Conservation (phyloP, 2,888 invertebrate genomes). For the Theretra japonica region DNA sequence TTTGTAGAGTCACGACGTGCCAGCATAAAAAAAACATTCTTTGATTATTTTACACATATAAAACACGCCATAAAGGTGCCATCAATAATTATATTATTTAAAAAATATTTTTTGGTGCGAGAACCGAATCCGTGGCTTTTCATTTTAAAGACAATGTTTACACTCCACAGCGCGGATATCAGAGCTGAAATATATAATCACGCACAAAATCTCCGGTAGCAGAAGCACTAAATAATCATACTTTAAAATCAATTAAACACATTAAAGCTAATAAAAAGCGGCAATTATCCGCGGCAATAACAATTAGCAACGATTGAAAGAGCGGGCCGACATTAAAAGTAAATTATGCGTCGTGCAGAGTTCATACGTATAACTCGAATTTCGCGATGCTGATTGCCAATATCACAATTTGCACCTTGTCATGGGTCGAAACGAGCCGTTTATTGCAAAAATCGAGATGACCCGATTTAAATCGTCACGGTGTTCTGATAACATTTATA, state of each 20-base stretch:
- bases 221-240: neutral
- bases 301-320: constrained; percentile 23
- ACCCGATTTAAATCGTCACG: constrained; percentile 18
- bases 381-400: constrained; percentile 8
- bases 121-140: too few species aligned
- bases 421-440: constrained; percentile 6
- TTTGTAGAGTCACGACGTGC: too few species aligned
- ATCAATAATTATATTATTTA: too few species aligned
- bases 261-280: constrained; percentile 16
- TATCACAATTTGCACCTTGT: constrained; percentile 26
- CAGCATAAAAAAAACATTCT: too few species aligned
- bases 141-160: too few species aligned
- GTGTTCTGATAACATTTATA: neutral
- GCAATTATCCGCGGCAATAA: constrained; percentile 13
- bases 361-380: neutral
- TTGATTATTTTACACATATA: too few species aligned
- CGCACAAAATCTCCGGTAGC: neutral
- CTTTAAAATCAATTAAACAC: constrained; percentile 12
- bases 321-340: constrained; percentile 8
- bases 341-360: constrained; percentile 12
- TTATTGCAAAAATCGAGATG: constrained; percentile 27
- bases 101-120: too few species aligned
- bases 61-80: too few species aligned
- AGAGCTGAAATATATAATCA: neutral
- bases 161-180: too few species aligned